Base-by-base conservation (phyloP, 2,888 invertebrate species). In the Ophion costatus region DNA sequence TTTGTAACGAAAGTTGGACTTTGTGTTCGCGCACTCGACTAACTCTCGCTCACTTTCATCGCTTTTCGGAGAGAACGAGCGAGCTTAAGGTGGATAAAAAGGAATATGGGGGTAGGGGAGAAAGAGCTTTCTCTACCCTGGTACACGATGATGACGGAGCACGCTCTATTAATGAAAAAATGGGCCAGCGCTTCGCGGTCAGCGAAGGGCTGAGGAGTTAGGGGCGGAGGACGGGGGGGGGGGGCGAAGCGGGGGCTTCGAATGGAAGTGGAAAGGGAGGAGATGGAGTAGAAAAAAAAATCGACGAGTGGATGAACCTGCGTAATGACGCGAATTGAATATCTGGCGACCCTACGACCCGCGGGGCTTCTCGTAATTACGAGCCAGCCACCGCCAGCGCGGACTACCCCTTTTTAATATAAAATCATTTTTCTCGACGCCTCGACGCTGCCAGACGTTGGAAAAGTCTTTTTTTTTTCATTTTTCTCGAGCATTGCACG, bases 241-340 rank as follows among this genome's bases (percentile, higher is more conserved):
- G n/a, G 51, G 24, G 7, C 29, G 56, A 38, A 73, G 24, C 42
- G 45, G 45, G 42, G 22, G 33, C 24, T 17, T 9, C 20, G 17
- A 57, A n/a, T 24, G 10, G n/a, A 22, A 56, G 14, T 42, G 56
- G 51, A 64, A 61, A 63, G 20, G 38, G 42, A 17, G 7, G 67
- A 66, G 24, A 59, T 57, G 33, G 67, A 14, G 56, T 38, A 78
- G 56, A 74, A 69, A 69, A 61, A 22, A 45, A 38, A 38, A 38
- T 38, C 38, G 38, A 7, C 38, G 9, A 6, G 9, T 38, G 57
- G 38, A 64, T 82, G 71, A 38, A 71, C 57, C 77, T 71, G 71
- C 77, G 82, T 77, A 82, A 82, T 82, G 82, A 82, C 76, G 76
- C 77, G 82, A 82, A 77, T 82, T 82, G 57, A 74, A 69, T 69